Conservation (phyloP, 2,888 invertebrate species). For the Dasysyrphus albostriatus region DNA sequence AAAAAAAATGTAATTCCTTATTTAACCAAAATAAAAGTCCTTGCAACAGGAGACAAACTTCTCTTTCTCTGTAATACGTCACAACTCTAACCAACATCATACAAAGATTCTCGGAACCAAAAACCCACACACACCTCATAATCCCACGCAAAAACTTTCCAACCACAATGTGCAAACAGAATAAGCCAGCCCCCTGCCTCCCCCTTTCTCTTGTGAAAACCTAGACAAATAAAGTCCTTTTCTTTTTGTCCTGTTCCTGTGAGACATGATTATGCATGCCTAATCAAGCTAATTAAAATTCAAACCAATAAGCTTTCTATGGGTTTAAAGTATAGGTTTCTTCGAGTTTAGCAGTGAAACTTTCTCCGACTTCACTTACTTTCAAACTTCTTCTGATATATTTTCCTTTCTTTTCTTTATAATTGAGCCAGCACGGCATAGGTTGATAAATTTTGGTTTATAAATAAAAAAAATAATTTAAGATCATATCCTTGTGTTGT, state of each 20-base stretch:
- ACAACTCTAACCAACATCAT: neutral
- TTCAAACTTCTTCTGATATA: constrained; percentile 9
- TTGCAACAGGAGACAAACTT: neutral
- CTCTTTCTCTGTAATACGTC: neutral
- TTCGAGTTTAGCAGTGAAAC: constrained; percentile 18
- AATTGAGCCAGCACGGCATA: neutral
- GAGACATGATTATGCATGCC: constrained; percentile 44
- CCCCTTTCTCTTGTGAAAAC: neutral
- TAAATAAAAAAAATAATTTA: neutral
- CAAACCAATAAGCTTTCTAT: constrained; percentile 53
- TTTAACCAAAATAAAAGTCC: neutral
- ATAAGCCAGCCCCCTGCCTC: neutral
- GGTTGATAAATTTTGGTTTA: neutral
- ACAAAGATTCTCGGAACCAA: neutral
- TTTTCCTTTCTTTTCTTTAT: neutral
- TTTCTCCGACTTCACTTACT: constrained; percentile 27
- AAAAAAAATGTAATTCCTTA: too few species aligned
- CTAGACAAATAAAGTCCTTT: constrained; percentile 27
- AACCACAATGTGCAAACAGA: constrained; percentile 26
- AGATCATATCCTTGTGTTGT: constrained; percentile 15
- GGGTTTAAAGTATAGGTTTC: constrained; percentile 6
- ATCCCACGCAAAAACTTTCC: constrained; percentile 42
- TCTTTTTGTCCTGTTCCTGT: constrained; percentile 25
- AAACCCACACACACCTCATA: constrained; percentile 19
- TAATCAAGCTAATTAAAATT: constrained; percentile 64